Evolutionary conservation across 2,113 vertebrate species (phyloP).

Genomic region (Paradoxurus hermaphroditus): DNA sequence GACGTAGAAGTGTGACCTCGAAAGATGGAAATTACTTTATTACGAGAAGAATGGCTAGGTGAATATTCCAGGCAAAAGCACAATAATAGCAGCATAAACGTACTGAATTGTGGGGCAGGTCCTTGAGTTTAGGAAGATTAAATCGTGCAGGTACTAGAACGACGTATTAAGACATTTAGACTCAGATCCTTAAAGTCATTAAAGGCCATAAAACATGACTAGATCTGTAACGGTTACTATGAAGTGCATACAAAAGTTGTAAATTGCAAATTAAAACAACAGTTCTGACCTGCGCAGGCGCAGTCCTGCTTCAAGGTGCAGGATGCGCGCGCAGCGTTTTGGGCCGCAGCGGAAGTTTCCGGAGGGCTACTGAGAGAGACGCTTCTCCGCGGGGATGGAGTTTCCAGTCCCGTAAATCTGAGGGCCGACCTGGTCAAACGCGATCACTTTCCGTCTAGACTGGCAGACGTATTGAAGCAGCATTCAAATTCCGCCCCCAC

Average conservation of each 20-base stretch:
- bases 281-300: not conserved
- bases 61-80: not conserved
- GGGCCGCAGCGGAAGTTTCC: not conserved
- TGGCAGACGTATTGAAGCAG: slow-evolving; percentile 81
- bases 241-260: not conserved
- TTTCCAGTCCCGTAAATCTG: not conserved
- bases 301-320: fast-evolving
- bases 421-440: not conserved
- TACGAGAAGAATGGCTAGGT: not conserved
- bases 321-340: not conserved
- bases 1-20: not conserved
- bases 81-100: not conserved
- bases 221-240: not conserved
- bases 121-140: not conserved
- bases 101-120: not conserved
- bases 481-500: slow-evolving; percentile 85
- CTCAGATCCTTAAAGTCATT: not conserved
- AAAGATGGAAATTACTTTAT: not conserved
- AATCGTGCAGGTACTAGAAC: not conserved
- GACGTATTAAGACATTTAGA: not conserved
- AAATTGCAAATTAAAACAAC: not conserved
- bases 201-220: not conserved
- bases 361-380: not conserved
- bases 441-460: slow-evolving; percentile 84
- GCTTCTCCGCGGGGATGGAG: no score